A percentile compares a stretch with the other conserved stretches of the same genome.
Evolutionary conservation across 2,113 vertebrate genomes (phyloP).

Genomic region (Lasiurus cinereus): DNA sequence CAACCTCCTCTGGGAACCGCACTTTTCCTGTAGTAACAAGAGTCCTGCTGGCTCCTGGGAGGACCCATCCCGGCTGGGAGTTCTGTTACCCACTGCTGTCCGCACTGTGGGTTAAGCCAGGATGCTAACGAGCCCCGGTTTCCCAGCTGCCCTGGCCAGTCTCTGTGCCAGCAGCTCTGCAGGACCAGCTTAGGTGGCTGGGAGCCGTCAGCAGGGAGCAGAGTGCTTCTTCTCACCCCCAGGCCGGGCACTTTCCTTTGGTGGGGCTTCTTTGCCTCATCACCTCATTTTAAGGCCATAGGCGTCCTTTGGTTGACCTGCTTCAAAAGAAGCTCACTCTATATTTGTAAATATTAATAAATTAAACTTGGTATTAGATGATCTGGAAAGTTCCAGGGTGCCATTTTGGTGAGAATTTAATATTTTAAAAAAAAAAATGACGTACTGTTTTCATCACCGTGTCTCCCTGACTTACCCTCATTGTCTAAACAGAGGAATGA

Average conservation of each 20-base stretch:
- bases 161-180: accelerated
- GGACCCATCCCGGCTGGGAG: neutral
- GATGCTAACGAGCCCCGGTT: neutral
- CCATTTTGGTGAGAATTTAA: slow-evolving; percentile 29
- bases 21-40: neutral
- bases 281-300: neutral
- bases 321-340: neutral
- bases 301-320: neutral
- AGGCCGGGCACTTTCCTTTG: neutral
- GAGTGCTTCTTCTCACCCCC: neutral
- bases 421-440: neutral
- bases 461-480: neutral
- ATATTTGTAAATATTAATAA: slow-evolving; percentile 1
- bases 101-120: neutral
- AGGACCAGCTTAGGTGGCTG: neutral
- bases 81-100: neutral
- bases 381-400: slow-evolving; percentile 11
- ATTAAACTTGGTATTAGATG: neutral
- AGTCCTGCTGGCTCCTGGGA: neutral
- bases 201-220: neutral
- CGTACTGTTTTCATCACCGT: neutral
- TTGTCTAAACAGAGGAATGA: neutral
- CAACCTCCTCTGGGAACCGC: neutral
- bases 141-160: neutral
- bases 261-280: neutral